phyloP scores from a whole-genome alignment of 1,140 invertebrate species.

The Heterodera schachtii region DNA sequence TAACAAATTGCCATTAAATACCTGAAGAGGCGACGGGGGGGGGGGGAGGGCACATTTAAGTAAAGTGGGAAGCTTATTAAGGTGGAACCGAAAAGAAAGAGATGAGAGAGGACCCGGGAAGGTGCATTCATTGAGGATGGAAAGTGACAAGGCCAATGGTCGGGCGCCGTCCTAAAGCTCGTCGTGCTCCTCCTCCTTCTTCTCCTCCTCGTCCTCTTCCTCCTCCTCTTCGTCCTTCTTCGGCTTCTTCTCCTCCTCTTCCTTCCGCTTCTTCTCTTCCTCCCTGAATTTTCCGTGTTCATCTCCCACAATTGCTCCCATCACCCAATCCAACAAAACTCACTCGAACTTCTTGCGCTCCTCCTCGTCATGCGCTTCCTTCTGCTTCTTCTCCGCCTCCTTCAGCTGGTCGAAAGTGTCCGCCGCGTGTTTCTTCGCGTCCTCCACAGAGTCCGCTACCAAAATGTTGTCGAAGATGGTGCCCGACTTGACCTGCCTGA shows the following conservation, averaged over 20 bases:
- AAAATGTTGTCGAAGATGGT: slow-evolving; percentile 98
- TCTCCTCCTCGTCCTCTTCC: slow-evolving; percentile 36
- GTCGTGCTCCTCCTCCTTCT: slow-evolving; percentile 54
- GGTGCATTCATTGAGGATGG: not conserved
- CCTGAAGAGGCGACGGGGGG: too few species aligned
- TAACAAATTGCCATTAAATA: not conserved
- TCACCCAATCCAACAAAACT: not conserved
- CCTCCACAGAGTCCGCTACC: slow-evolving; percentile 83
- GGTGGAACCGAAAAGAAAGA: not conserved
- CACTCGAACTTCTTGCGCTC: slow-evolving; percentile 72
- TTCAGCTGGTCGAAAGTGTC: slow-evolving; percentile 70
- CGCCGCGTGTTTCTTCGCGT: slow-evolving; percentile 75
- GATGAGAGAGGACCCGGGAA: slow-evolving; percentile 1
- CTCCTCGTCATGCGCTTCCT: slow-evolving; percentile 83
- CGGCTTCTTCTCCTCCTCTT: slow-evolving; percentile 70
- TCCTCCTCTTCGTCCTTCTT: slow-evolving; percentile 67
- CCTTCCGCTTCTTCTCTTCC: slow-evolving; percentile 71
- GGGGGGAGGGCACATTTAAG: not conserved
- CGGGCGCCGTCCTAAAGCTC: slow-evolving; percentile 54
- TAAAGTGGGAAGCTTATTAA: slow-evolving; percentile 5
- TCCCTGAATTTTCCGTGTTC: slow-evolving; percentile 70
- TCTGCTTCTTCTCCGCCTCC: slow-evolving; percentile 91
- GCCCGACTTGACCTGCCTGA: slow-evolving; percentile 91
- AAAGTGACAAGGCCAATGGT: not conserved
- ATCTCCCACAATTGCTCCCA: not conserved